Percentiles rank a stretch among this genome's conserved stretches.
These are phyloP conservation scores for Notodonta dromedarius DNA, from an alignment of 2,888 invertebrate genomes.

Conservation along the genomic window DNA sequence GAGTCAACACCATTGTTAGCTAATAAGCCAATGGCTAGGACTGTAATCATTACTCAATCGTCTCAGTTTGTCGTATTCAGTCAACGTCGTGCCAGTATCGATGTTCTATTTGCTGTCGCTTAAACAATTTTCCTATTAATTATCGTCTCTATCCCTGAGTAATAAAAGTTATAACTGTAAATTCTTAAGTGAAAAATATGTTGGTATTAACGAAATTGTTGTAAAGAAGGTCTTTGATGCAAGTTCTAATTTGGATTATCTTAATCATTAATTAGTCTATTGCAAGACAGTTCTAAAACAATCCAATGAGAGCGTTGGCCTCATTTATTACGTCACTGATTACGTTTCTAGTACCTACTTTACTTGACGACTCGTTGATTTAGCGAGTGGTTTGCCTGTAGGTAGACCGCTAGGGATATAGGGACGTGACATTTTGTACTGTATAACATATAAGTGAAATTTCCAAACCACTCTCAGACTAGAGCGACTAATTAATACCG, in stretches of 20 bases:
- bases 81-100: neutral
- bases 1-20: neutral
- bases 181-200: neutral
- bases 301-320: neutral
- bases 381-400: too few relatives aligned
- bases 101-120: neutral
- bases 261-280: conserved; percentile 4
- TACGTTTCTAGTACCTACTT: neutral
- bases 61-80: conserved; percentile 12
- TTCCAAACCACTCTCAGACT: too few relatives aligned
- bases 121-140: neutral
- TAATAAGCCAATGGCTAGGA: neutral
- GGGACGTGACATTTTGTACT: too few relatives aligned
- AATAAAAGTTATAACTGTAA: neutral
- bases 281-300: neutral
- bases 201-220: conserved; percentile 1
- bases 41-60: conserved; percentile 23
- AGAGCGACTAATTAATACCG: too few relatives aligned
- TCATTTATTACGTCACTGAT: neutral
- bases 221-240: neutral
- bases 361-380: neutral
- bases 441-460: too few relatives aligned
- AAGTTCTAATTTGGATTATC: neutral
- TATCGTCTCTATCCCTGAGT: neutral
- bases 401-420: too few relatives aligned